Evolutionary conservation across 2,113 vertebrate genomes (phyloP).

Genomic region (Hyla sarda): DNA sequence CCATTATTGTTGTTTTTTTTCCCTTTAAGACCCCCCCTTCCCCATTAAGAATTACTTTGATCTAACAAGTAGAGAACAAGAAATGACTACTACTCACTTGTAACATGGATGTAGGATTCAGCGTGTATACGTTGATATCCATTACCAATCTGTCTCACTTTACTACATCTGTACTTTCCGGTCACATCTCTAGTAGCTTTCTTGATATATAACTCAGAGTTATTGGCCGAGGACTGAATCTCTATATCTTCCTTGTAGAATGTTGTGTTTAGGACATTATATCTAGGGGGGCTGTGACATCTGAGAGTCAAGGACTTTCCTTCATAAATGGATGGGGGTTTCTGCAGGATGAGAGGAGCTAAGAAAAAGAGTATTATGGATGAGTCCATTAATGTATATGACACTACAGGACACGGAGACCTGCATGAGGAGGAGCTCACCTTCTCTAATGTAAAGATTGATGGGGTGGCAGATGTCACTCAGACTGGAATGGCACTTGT

Average conservation of each 20-base stretch:
- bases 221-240: not conserved
- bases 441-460: not conserved
- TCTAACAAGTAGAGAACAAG: too few relatives aligned
- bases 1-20: too few relatives aligned
- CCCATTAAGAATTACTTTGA: too few relatives aligned
- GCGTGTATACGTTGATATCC: not conserved
- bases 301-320: slow-evolving; percentile 20
- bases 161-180: slow-evolving; percentile 18
- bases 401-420: not conserved
- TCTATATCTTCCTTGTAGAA: slow-evolving; percentile 6
- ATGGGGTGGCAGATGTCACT: not conserved
- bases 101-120: not conserved
- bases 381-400: not conserved
- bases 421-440: not conserved
- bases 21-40: too few relatives aligned
- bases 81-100: not conserved
- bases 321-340: not conserved
- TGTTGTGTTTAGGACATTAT: not conserved
- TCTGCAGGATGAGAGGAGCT: slow-evolving; percentile 6
- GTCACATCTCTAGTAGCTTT: not conserved
- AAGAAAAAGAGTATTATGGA: not conserved
- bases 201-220: not conserved
- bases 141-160: not conserved
- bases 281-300: slow-evolving; percentile 8
- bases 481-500: not conserved